Base-by-base conservation (phyloP, 2,888 invertebrate genomes). In the Apodemia zela region DNA sequence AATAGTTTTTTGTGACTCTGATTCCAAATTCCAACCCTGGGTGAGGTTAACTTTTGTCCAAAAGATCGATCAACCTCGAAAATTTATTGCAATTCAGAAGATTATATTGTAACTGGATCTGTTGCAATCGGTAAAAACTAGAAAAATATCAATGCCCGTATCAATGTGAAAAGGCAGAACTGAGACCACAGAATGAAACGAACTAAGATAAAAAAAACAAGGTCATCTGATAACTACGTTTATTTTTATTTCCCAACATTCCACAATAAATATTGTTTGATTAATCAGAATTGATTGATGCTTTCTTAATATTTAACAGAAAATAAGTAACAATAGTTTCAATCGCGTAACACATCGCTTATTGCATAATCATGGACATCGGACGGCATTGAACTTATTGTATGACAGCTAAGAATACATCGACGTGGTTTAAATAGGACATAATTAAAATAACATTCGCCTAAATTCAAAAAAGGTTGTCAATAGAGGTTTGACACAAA, bases 341-440 rank as follows among this genome's bases (percentile, higher is more conserved):
- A 60, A 59, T 59, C 59, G 25, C 47, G 58, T 58, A 29, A 58
- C 15, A 51, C n/a, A n/a, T n/a, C n/a, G n/a, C n/a, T n/a, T 63
- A 67, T 75, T 78, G 76, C 76, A 73, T 78, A 79, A 78, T 73
- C 70, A 69, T 35, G 64, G 64, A 66, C 70, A 72, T 71, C 76
- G 64, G 63, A 66, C 70, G 73, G 72, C 76, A 74, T 75, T 74
- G 75, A 72, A 74, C 70, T 68, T 68, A 72, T 64, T 69, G 64
- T 67, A 66, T 60, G 59, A 70, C 65, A 58, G 61, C 63, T 64
- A 63, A 60, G 60, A 62, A 65, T 64, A 60, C 49, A 59, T 25
- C 51, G 8, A 25, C 5, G 61, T 51, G 21, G 21, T 21, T 21
- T 17, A 59, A 35, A 59, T n/a, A 35, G 10, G n/a, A 60, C 57